phyloP scores from a whole-genome alignment of 64 coral and sea anemone species.

The Actinia tenebrosa region DNA sequence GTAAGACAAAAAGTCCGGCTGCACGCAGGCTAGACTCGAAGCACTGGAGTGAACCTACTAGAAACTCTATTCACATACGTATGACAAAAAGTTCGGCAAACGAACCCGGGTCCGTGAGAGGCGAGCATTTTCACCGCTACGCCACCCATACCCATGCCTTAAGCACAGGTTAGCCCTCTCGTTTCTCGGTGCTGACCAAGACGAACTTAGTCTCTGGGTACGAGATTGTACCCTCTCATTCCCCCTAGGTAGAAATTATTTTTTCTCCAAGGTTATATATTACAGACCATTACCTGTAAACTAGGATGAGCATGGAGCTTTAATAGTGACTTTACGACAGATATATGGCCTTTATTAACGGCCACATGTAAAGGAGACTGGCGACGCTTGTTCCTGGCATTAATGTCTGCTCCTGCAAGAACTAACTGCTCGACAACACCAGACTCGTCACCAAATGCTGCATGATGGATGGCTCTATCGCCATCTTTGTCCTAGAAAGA shows the following conservation, averaged over 20 bases:
- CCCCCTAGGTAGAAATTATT: too few species aligned
- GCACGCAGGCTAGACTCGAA: too few species aligned
- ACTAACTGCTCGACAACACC: conserved; percentile 68
- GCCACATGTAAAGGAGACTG: conserved; percentile 92
- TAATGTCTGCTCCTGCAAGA: conserved; percentile 84
- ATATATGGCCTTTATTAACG: conserved; percentile 92
- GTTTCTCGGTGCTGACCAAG: too few species aligned
- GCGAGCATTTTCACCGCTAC: too few species aligned
- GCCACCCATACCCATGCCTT: too few species aligned
- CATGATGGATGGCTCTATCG: conserved; percentile 93
- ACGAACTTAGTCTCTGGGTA: too few species aligned
- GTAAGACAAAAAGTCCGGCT: too few species aligned
- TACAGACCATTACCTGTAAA: conserved; percentile 47
- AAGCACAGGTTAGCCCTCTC: too few species aligned
- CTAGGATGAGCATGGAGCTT: conserved; percentile 78
- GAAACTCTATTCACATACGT: too few species aligned
- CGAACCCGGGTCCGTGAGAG: too few species aligned
- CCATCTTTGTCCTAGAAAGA: conserved; percentile 95
- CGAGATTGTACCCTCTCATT: not conserved
- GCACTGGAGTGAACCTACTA: too few species aligned
- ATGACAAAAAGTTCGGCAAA: too few species aligned
- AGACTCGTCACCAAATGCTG: conserved; percentile 85
- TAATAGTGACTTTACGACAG: conserved; percentile 76
- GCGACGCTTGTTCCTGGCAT: conserved; percentile 90
- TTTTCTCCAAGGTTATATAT: not conserved